A percentile compares a stretch with the other conserved stretches of the same genome.
Evolutionary conservation across 2,797 vertebrate genomes (phyloP).

Genomic region (Phataginus tricuspis): DNA sequence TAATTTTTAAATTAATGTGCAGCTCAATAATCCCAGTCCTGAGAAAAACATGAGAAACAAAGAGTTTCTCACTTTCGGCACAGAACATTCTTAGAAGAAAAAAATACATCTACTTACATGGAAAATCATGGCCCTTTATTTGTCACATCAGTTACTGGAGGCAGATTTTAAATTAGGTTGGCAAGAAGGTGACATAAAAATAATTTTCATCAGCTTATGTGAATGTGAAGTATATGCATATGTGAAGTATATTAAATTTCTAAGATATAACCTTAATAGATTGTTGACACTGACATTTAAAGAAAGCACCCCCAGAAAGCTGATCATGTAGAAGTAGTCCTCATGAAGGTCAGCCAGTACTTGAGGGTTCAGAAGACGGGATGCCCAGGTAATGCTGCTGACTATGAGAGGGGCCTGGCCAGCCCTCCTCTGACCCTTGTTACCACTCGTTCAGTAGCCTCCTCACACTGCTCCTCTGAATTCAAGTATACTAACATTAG

Average conservation of each 20-base stretch:
- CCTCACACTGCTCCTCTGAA: background rate
- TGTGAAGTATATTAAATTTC: slow-evolving; percentile 51
- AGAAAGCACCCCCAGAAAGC: slow-evolving; percentile 1
- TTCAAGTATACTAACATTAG: background rate
- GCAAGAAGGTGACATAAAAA: slow-evolving; percentile 59
- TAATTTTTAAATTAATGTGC: slow-evolving; percentile 77
- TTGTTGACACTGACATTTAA: slow-evolving; percentile 2
- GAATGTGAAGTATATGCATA: background rate
- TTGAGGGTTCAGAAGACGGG: background rate
- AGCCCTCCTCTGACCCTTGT: background rate
- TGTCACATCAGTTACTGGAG: slow-evolving; percentile 45
- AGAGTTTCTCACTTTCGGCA: slow-evolving; percentile 59
- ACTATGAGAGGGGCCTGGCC: background rate
- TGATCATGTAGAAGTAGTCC: background rate
- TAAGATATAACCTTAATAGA: background rate
- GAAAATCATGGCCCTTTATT: background rate
- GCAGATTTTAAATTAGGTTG: slow-evolving; percentile 46
- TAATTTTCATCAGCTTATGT: slow-evolving; percentile 26
- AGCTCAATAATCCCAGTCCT: slow-evolving; percentile 82
- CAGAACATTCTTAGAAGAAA: slow-evolving; percentile 69
- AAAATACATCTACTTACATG: background rate
- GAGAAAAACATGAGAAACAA: slow-evolving; percentile 56
- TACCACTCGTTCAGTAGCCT: background rate
- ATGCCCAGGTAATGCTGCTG: background rate
- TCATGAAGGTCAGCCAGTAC: background rate